Percentiles rank a stretch among this genome's conserved stretches.
Conservation (phyloP, 2,113 vertebrate species). For the Tragelaphus imberbis region DNA sequence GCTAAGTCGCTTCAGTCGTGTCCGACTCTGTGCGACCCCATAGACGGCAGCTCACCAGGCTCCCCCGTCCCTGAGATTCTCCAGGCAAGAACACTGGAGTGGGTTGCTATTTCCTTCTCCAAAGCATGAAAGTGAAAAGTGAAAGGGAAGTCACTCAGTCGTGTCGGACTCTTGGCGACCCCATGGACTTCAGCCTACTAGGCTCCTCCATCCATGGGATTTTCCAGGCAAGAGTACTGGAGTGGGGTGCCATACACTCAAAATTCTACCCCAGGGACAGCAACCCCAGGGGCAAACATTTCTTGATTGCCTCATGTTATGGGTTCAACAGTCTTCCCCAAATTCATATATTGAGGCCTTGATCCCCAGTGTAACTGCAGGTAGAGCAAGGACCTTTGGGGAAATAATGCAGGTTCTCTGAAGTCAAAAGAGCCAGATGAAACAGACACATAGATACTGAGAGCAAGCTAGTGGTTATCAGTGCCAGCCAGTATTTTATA, state of each 20-base stretch:
- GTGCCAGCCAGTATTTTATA: not conserved
- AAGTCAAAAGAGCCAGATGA: not conserved
- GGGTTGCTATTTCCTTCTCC: no score
- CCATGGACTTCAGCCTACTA: no score
- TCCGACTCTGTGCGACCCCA: no score
- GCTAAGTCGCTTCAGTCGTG: no score
- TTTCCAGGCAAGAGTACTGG: no score
- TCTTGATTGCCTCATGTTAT: not conserved
- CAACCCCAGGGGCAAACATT: not conserved
- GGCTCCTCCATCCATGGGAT: no score
- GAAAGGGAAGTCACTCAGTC: no score
- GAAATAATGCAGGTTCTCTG: not conserved
- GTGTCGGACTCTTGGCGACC: no score
- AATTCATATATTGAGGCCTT: not conserved
- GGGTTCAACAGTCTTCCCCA: not conserved
- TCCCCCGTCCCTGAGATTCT: no score
- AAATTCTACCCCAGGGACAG: not conserved
- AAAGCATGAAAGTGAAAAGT: no score
- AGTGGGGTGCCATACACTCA: not conserved
- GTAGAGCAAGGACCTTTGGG: not conserved
- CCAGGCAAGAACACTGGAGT: no score
- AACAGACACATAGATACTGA: not conserved
- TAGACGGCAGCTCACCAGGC: no score
- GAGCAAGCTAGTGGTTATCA: not conserved
- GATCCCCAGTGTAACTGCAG: not conserved